Evolutionary conservation across 2,888 invertebrate genomes (phyloP).

Genomic region (Horisme vitalbata): DNA sequence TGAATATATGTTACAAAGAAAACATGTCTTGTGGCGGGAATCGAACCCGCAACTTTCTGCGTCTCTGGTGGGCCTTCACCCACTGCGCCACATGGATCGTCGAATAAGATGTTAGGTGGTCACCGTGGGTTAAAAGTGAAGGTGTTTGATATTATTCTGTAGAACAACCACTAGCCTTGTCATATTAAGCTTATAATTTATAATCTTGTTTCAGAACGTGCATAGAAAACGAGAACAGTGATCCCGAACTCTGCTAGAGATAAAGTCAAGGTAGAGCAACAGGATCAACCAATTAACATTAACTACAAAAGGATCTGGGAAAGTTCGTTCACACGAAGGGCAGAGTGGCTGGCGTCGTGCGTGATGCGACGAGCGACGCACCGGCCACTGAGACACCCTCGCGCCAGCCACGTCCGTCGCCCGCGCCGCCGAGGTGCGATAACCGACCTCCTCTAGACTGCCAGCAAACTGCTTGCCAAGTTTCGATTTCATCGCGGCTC

Average conservation of each 20-base stretch:
- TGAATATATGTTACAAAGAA: too few relatives aligned
- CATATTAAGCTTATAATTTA: conserved; percentile 6
- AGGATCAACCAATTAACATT: conserved; percentile 38
- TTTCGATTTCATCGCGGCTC: conserved; percentile 66
- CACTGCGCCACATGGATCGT: too few relatives aligned
- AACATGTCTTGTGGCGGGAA: too few relatives aligned
- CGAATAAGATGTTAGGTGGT: too few relatives aligned
- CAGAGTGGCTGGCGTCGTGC: conserved; percentile 43
- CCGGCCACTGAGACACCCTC: conserved; percentile 55
- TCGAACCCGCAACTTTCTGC: too few relatives aligned
- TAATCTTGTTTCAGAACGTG: conserved; percentile 27
- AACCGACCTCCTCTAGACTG: conserved; percentile 56
- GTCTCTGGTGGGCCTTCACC: too few relatives aligned
- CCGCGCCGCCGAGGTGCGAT: conserved; percentile 58
- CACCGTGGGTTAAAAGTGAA: too few relatives aligned
- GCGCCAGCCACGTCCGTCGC: conserved; percentile 49
- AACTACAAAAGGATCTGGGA: conserved; percentile 29
- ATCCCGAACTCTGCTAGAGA: conserved; percentile 35
- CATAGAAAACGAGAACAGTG: conserved; percentile 23
- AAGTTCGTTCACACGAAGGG: conserved; percentile 40
- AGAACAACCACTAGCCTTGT: not conserved
- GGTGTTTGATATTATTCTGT: too few relatives aligned
- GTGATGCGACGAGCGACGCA: conserved; percentile 46
- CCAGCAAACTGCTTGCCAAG: conserved; percentile 50
- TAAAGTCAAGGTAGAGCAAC: conserved; percentile 41